Conservation (phyloP, 2,888 invertebrate species). For the Epiblema foenella region DNA sequence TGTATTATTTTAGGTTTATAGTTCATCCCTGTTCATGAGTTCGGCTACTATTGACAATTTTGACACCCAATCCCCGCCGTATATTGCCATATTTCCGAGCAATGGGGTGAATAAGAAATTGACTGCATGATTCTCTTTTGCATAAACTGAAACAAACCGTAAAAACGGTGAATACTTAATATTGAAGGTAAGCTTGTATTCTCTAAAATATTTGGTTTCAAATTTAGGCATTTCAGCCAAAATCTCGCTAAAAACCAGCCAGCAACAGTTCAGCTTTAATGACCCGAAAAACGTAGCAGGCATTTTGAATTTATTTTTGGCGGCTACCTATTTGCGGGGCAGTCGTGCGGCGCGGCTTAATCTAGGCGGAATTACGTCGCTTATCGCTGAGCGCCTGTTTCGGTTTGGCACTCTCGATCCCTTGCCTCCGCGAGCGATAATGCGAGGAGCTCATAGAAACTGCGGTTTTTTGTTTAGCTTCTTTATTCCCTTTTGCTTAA, state of each 20-base stretch:
- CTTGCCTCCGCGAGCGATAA: conserved; percentile 15
- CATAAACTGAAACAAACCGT: neutral
- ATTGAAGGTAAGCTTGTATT: neutral
- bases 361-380: conserved; percentile 26
- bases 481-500: neutral
- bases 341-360: conserved; percentile 28
- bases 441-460: conserved; percentile 4
- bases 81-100: too few species aligned
- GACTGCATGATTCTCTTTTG: too few species aligned
- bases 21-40: too few species aligned
- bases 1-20: too few species aligned
- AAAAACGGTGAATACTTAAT: neutral
- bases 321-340: conserved; percentile 34
- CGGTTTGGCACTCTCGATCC: conserved; percentile 26
- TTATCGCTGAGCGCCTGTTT: conserved; percentile 25
- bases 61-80: too few species aligned
- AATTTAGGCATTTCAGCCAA: conserved; percentile 7
- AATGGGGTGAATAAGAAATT: neutral
- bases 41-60: too few species aligned
- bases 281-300: conserved; percentile 28
- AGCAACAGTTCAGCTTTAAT: conserved; percentile 26
- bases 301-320: conserved; percentile 42
- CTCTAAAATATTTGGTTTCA: neutral
- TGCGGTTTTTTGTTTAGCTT: conserved; percentile 7
- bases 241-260: conserved; percentile 16